Conservation (phyloP, 2,888 invertebrate species). For the Acronicta alni region DNA sequence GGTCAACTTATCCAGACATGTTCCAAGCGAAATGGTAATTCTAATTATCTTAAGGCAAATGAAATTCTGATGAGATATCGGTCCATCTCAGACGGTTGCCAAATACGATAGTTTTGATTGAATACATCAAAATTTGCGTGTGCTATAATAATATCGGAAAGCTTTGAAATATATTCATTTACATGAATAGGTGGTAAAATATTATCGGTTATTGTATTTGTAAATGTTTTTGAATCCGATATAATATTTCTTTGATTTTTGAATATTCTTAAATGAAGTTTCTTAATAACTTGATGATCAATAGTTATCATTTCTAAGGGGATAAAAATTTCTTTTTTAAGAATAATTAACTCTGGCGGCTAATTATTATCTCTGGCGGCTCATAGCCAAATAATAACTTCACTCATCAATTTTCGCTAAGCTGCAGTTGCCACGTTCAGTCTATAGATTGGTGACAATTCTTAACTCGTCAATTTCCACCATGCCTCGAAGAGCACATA, state of each 20-base stretch:
- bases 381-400: too few relatives aligned
- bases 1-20: constrained; percentile 43
- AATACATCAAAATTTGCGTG: constrained; percentile 39
- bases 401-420: too few relatives aligned
- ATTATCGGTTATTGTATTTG: neutral
- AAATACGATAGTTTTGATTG: constrained; percentile 38
- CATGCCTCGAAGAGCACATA: too few relatives aligned
- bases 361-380: too few relatives aligned
- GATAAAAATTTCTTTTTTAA: too few relatives aligned
- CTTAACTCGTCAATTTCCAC: too few relatives aligned
- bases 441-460: too few relatives aligned
- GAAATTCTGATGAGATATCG: constrained; percentile 44
- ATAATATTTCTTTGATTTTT: neutral
- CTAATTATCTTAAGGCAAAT: constrained; percentile 43
- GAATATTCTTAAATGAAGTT: too few relatives aligned
- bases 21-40: constrained; percentile 50
- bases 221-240: neutral
- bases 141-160: constrained; percentile 14
- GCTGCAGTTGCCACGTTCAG: too few relatives aligned
- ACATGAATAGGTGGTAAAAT: neutral
- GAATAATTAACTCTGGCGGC: too few relatives aligned
- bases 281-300: too few relatives aligned
- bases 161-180: constrained; percentile 7
- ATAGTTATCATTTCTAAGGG: too few relatives aligned
- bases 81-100: constrained; percentile 27